Evolutionary conservation across 2,113 vertebrate species (phyloP).

Genomic region (Clarias batrachus): DNA sequence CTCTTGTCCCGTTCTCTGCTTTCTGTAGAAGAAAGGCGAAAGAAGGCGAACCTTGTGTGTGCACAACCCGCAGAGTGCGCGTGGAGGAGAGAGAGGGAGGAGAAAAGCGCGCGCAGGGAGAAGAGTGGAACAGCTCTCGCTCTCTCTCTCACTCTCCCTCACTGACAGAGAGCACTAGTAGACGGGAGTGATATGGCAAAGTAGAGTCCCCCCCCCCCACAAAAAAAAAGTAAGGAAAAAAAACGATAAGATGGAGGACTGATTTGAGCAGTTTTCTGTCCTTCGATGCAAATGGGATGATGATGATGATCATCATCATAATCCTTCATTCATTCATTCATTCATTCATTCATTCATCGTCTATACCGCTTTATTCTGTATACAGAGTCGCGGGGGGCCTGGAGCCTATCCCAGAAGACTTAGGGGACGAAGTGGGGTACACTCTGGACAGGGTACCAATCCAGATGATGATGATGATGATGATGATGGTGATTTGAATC

Average conservation of each 20-base stretch:
- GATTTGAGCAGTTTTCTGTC: not conserved
- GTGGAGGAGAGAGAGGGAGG: conserved; percentile 47
- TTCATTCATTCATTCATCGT: too few relatives aligned
- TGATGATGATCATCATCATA: not conserved
- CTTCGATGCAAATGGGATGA: not conserved
- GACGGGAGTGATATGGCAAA: too few relatives aligned
- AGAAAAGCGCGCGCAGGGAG: conserved; percentile 10
- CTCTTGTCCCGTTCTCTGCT: not conserved
- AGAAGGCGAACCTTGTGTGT: conserved; percentile 25
- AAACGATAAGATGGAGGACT: not conserved
- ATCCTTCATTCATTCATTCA: too few relatives aligned
- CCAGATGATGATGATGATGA: not conserved
- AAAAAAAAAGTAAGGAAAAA: too few relatives aligned
- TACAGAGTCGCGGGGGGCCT: too few relatives aligned
- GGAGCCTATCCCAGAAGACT: too few relatives aligned
- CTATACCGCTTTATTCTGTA: too few relatives aligned
- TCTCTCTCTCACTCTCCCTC: conserved; percentile 11
- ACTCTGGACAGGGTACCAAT: too few relatives aligned
- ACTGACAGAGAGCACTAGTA: conserved; percentile 18
- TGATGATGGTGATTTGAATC: not conserved
- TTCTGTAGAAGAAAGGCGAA: not conserved
- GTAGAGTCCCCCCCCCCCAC: too few relatives aligned
- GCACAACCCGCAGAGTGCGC: conserved; percentile 13
- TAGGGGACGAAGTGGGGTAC: too few relatives aligned
- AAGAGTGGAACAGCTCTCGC: conserved; percentile 47